Evolutionary conservation across 2,797 vertebrate species (phyloP).

Genomic region (Atherinosoma microstoma): DNA sequence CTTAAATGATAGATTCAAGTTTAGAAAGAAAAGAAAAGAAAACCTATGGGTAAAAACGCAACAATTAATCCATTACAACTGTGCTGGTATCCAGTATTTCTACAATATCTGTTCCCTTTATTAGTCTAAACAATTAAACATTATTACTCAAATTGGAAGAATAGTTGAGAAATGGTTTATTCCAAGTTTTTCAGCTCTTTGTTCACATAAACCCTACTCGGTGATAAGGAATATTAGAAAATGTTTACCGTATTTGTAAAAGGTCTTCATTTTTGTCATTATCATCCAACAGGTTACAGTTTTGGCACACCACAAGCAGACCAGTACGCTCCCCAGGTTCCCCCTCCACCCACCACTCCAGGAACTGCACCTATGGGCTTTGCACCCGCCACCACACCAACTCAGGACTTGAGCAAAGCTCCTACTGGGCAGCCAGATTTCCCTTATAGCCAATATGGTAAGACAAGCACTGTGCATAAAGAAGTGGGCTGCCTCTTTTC

Average conservation of each 20-base stretch:
- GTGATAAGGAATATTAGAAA: background rate
- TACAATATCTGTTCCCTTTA: conserved; percentile 3
- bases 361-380: conserved; percentile 93
- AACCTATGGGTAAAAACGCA: too few relatives aligned
- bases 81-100: background rate
- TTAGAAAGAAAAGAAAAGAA: background rate
- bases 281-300: conserved; percentile 88
- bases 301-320: conserved; percentile 95
- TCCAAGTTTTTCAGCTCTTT: conserved; percentile 1
- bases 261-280: background rate
- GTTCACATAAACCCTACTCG: background rate
- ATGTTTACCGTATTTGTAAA: background rate
- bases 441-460: conserved; percentile 98
- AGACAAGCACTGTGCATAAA: conserved; percentile 74
- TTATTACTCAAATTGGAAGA: too few relatives aligned
- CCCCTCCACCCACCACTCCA: conserved; percentile 94
- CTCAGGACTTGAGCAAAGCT: conserved; percentile 99
- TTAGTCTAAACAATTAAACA: background rate
- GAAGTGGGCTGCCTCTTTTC: conserved; percentile 48
- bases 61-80: too few relatives aligned
- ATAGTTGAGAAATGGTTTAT: too few relatives aligned
- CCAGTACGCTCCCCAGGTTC: conserved; percentile 95
- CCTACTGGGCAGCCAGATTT: conserved; percentile 96
- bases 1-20: background rate
- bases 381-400: conserved; percentile 93